A percentile compares a stretch with the other conserved stretches of the same genome.
Evolutionary conservation across 2,888 invertebrate species (phyloP).

Genomic region (Parnassius glacialis): DNA sequence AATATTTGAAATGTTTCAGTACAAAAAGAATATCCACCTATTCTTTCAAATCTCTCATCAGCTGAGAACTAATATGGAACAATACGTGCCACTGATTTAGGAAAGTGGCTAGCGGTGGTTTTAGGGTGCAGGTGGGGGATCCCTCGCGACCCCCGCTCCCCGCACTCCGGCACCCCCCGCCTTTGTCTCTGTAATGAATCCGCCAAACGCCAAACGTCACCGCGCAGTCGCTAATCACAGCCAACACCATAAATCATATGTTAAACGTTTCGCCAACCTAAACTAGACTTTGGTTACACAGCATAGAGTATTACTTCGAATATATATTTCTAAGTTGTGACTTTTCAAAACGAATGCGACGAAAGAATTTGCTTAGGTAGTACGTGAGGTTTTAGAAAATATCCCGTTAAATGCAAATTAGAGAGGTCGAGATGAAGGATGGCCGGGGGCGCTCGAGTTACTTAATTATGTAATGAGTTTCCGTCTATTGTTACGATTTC

Average conservation of each 20-base stretch:
- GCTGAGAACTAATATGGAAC: conserved; percentile 48
- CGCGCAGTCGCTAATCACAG: conserved; percentile 62
- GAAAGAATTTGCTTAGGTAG: conserved; percentile 62
- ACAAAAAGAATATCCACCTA: no score
- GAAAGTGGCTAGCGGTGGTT: conserved; percentile 63
- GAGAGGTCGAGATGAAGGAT: conserved; percentile 56
- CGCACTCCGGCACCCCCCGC: conserved; percentile 39
- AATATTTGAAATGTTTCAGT: no score
- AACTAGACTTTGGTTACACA: conserved; percentile 44
- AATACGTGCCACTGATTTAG: conserved; percentile 75
- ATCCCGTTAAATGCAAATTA: conserved; percentile 68
- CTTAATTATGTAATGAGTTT: conserved; percentile 43
- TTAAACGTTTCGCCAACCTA: conserved; percentile 50
- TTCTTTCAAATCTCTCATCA: conserved; percentile 23
- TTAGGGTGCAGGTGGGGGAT: conserved; percentile 34
- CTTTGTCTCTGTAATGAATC: conserved; percentile 80
- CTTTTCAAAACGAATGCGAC: conserved; percentile 23
- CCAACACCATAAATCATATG: conserved; percentile 62
- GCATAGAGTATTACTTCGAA: conserved; percentile 28
- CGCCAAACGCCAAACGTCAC: conserved; percentile 74
- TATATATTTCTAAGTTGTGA: conserved; percentile 11
- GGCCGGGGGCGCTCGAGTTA: conserved; percentile 49
- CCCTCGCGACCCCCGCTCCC: conserved; percentile 40
- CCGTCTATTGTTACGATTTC: conserved; percentile 29
- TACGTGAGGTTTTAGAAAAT: conserved; percentile 66